Conservation (phyloP, 2,113 vertebrate species). For the Neomonachus schauinslandi region DNA sequence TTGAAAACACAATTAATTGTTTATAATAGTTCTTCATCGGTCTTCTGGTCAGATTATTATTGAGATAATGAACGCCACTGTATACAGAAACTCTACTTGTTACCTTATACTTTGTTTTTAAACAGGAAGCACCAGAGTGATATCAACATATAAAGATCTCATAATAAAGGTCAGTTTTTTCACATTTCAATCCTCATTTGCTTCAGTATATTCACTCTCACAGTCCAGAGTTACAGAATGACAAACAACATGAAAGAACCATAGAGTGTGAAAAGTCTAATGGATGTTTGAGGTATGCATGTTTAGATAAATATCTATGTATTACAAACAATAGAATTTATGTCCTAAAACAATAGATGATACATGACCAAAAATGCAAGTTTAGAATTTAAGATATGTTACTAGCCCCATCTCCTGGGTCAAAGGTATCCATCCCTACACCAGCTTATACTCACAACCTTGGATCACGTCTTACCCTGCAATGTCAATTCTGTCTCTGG, state of each 20-base stretch:
- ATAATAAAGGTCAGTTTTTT: neutral
- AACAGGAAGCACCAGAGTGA: neutral
- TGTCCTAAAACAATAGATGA: neutral
- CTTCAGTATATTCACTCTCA: neutral
- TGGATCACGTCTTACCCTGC: neutral
- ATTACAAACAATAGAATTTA: neutral
- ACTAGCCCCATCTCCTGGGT: neutral
- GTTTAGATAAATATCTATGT: neutral
- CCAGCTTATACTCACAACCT: neutral
- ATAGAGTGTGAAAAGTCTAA: too few relatives aligned
- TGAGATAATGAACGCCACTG: neutral
- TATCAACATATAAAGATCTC: neutral
- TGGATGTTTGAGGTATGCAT: neutral
- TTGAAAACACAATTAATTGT: neutral
- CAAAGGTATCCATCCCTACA: slow-evolving; percentile 52
- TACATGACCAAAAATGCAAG: slow-evolving; percentile 11
- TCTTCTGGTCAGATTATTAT: neutral
- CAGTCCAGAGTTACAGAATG: neutral
- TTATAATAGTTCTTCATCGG: neutral
- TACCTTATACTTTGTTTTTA: neutral
- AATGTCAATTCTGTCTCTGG: slow-evolving; percentile 6
- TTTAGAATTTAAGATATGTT: neutral
- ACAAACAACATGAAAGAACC: neutral
- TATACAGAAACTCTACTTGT: neutral
- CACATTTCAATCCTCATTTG: neutral